Evolutionary conservation across 2,113 vertebrate species (phyloP).

Genomic region (Burhinus bistriatus): DNA sequence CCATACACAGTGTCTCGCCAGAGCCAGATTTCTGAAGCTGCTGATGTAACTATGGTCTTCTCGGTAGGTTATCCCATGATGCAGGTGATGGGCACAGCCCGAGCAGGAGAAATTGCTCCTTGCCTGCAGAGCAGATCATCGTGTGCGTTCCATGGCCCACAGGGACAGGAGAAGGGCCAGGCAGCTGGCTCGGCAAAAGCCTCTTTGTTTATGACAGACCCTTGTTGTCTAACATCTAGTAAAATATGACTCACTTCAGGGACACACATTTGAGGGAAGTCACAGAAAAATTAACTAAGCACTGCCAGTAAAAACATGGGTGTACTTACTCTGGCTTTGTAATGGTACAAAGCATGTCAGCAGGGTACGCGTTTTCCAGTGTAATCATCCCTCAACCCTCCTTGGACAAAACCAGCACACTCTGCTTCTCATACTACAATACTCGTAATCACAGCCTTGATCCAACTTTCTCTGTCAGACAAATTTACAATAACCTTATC

Average conservation of each 20-base stretch:
- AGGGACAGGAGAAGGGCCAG: background rate
- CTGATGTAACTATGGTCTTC: accelerated
- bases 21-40: background rate
- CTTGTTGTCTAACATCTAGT: background rate
- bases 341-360: background rate
- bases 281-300: constrained; percentile 20
- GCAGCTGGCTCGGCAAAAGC: background rate
- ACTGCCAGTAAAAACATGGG: constrained; percentile 55
- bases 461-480: background rate
- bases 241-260: constrained; percentile 43
- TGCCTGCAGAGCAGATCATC: background rate
- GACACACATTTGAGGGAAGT: constrained; percentile 7
- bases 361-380: background rate
- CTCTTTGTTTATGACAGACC: background rate
- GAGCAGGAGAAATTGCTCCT: background rate
- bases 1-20: background rate
- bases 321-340: constrained; percentile 7
- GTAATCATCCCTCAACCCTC: background rate
- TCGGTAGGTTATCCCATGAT: background rate
- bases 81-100: background rate
- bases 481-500: background rate
- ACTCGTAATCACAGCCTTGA: background rate
- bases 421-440: background rate
- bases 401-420: background rate
- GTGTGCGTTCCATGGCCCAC: background rate